Base-by-base conservation (phyloP, 2,113 vertebrate species). In the Neolamprologus variostigma region DNA sequence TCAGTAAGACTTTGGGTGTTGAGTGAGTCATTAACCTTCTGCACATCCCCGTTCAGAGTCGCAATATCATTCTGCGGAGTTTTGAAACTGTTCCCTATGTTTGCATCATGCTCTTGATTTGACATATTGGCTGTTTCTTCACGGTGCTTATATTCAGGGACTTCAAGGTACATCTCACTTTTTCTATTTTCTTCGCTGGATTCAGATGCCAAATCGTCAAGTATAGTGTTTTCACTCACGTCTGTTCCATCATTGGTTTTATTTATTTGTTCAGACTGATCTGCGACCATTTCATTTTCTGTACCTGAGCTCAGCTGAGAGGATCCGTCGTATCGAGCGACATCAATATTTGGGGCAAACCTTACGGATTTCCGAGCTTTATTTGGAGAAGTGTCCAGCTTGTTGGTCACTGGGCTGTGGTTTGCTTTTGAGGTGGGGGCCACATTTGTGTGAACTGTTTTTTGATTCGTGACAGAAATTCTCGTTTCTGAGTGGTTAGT, bases 351-450 rank as follows among this genome's bases (percentile, higher is more conserved):
- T 16, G 82, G 59, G 79, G 93, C 81, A 89, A 97, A 97, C 8
- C 91, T 73, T 2, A 96, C 96, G 28, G 78, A 81, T 87, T 95
- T 96, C 28, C n/a, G 94, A 11, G 21, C 61, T 95, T 94, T 96
- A n/a, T 53, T 79, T 12, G 79, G 37, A 55, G 12, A 28, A 19
- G 4, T 1, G 8, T 66, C 55, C 11, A 51, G n/a, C 10, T 28
- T 83, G 55, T 87, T 45, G 2, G 51, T 26, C 42, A 55, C 26
- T 28, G 51, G 54, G 33, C 7, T 85, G 10, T 79, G 3, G 42
- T n/a, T 86, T 33, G 84, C 73, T 80, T 82, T 45, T 33, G 81
- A 76, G 37, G n/a, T 5, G 7, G 63, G 7, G 37, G 71, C 40
- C 59, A 55, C n/a, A 28, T 59, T 61, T 66, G 21, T 80, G 63